These are phyloP conservation scores for Diarsia brunnea DNA, from an alignment of 2,888 invertebrate genomes.

Conservation along the genomic window DNA sequence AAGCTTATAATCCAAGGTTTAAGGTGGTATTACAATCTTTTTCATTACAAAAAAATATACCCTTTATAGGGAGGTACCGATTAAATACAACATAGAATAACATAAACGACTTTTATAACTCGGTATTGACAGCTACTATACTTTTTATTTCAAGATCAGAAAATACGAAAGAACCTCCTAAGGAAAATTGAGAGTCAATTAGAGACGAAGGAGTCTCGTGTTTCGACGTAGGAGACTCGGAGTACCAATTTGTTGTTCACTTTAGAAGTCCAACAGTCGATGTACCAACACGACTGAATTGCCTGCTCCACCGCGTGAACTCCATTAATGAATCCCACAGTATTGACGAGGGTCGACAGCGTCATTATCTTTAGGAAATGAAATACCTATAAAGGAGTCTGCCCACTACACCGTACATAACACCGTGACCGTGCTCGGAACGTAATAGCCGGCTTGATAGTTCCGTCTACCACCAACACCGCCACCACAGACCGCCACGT, in stretches of 20 bases:
- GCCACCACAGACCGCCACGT: too few relatives aligned
- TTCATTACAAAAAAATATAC: not conserved
- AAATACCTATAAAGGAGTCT: conserved; percentile 7
- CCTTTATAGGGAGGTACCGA: not conserved
- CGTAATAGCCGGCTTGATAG: not conserved
- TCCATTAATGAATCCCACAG: conserved; percentile 13
- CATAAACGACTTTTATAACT: not conserved
- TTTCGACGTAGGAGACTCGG: not conserved
- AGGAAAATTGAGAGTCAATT: conserved; percentile 2
- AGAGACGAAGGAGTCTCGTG: not conserved
- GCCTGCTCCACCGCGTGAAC: not conserved
- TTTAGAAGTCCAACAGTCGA: conserved; percentile 24
- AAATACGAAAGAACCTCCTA: not conserved
- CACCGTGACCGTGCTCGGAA: too few relatives aligned
- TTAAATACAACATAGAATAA: not conserved
- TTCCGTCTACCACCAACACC: not conserved
- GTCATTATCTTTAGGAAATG: conserved; percentile 32
- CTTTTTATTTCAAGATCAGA: conserved; percentile 6
- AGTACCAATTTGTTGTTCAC: conserved; percentile 22
- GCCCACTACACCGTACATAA: not conserved
- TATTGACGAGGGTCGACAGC: conserved; percentile 38
- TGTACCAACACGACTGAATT: conserved; percentile 32
- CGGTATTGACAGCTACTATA: not conserved
- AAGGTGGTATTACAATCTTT: conserved; percentile 4
- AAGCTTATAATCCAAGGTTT: conserved; percentile 1